Evolutionary conservation across 1,140 invertebrate species (phyloP).

Genomic region (Zophobas morio): DNA sequence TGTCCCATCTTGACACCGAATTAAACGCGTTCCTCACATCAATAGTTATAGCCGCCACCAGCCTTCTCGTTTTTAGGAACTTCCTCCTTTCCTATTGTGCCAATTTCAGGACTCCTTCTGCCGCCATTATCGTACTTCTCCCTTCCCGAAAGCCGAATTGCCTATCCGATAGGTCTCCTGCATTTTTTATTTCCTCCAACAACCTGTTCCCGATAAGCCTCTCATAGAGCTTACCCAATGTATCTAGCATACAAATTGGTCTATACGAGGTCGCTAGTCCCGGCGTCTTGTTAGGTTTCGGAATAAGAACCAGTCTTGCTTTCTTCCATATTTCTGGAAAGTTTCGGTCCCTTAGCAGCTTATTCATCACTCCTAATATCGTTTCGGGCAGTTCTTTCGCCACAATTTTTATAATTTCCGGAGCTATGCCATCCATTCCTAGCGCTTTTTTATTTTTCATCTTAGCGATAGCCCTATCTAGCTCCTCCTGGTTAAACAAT

Average conservation of each 20-base stretch:
- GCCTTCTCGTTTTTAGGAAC: background rate
- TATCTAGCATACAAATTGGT: slow-evolving; percentile 4
- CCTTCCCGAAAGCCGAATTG: slow-evolving; percentile 1
- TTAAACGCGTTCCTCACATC: no score
- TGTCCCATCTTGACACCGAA: no score
- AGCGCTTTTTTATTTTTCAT: slow-evolving; percentile 5
- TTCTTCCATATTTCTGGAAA: background rate
- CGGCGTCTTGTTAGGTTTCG: slow-evolving; percentile 6
- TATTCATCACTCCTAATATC: background rate
- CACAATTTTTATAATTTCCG: background rate
- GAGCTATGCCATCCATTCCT: background rate
- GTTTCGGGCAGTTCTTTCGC: background rate
- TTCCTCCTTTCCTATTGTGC: background rate
- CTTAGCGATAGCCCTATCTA: background rate
- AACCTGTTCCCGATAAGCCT: background rate
- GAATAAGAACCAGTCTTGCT: slow-evolving; percentile 6
- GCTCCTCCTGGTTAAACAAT: background rate
- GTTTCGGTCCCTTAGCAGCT: background rate
- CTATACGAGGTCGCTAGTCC: background rate
- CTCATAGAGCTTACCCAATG: background rate
- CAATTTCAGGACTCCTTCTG: background rate
- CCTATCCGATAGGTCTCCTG: background rate
- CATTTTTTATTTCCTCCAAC: background rate
- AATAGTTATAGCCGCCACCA: no score
- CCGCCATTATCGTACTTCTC: background rate